Percentiles rank a stretch among this genome's conserved stretches.
These are phyloP conservation scores for Drosophila virilis DNA, from an alignment of 1,140 invertebrate genomes.

Conservation along the genomic window DNA sequence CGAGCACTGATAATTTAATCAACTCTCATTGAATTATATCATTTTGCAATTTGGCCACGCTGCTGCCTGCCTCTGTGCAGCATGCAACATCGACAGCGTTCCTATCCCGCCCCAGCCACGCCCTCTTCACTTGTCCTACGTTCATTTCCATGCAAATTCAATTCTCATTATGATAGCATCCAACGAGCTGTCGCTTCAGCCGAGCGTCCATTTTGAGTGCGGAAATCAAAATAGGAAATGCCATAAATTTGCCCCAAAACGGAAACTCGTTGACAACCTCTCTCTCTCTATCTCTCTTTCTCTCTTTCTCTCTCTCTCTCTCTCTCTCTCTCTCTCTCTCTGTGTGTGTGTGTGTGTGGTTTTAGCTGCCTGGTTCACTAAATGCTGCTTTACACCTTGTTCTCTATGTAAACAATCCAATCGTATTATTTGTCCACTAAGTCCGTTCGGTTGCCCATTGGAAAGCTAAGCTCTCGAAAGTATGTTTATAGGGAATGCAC, in stretches of 20 bases:
- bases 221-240: slow-evolving; percentile 81
- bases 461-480: too few relatives aligned
- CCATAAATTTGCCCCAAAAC: slow-evolving; percentile 73
- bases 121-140: not conserved
- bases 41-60: slow-evolving; percentile 74
- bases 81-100: not conserved
- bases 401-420: too few relatives aligned
- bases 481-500: too few relatives aligned
- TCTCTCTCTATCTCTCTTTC: not conserved
- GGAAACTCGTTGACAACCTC: slow-evolving; percentile 49
- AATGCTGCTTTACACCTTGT: not conserved
- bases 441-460: too few relatives aligned
- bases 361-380: not conserved
- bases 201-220: slow-evolving; percentile 68
- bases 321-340: not conserved
- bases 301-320: not conserved
- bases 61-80: slow-evolving; percentile 19
- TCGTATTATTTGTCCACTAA: too few relatives aligned
- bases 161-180: slow-evolving; percentile 73
- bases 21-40: slow-evolving; percentile 82
- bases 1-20: slow-evolving; percentile 75
- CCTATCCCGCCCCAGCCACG: not conserved
- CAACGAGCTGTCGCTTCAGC: slow-evolving; percentile 37
- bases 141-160: slow-evolving; percentile 35
- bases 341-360: slow-evolving; percentile 1